Evolutionary conservation across 2,888 invertebrate genomes (phyloP), one percentile per base, ranked within the genome.

Genomic region (Agrochola litura): DNA sequence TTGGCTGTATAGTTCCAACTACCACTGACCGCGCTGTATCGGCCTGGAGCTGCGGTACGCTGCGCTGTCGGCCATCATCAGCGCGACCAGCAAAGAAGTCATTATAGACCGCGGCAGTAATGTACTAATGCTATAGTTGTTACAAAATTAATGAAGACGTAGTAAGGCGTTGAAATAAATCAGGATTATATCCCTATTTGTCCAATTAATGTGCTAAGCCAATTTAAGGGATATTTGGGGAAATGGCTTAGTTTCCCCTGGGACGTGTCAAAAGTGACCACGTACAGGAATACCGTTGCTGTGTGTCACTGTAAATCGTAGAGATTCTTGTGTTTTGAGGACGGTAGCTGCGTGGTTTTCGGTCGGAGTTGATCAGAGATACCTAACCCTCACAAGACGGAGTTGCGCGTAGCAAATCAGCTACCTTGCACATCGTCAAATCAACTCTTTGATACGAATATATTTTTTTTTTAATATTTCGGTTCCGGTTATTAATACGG

Each of bases 171-270:
- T n/a, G 16, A 66, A n/a, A 52, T 16, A 46, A 25, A 76, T 67
- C 16, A 76, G 41, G 25, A 58, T 73, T 30, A 73, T 30, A 30
- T 0, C 25, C 22, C 46, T 41, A 56, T 63, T 54, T 63, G 16
- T 72, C 70, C 2, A 14, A 56, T 63, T 73, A 56, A 41, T 56
- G n/a, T 37, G n/a, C n/a, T 46, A 41, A 37, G 22, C 41, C 25
- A 73, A 25, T 61, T 71, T 37, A 37, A 16, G 54, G 54, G 14
- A 37, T 72, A 41, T 73, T 80, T 37, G 22, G 43, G 6, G 25
- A 54, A 41, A 71, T 63, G 6, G 19, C 46, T 63, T 37, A 46
- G 16, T 46, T 49, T 25, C 16, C 46, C 41, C 0, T 1, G 54
- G 3, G 46, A 41, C 9, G 16, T 61, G 61, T 46, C 54, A 25